phyloP scores from a whole-genome alignment of 2,113 vertebrate species.

The Polypterus senegalus region DNA sequence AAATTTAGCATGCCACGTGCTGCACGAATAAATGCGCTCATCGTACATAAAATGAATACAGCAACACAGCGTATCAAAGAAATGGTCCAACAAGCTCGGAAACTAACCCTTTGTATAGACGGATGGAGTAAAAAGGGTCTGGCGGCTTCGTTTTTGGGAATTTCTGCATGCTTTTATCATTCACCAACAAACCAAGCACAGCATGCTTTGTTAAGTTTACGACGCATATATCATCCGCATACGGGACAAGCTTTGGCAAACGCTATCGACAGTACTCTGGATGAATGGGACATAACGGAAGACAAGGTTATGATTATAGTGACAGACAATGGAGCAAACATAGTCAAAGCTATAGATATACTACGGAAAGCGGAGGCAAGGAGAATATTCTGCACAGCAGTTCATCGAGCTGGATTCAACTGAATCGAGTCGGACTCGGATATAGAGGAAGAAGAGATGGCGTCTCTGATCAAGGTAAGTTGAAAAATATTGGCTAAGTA shows the following conservation, averaged over 20 bases:
- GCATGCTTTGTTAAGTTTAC: conserved; percentile 9
- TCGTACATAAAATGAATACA: too few relatives aligned
- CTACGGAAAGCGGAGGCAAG: background rate
- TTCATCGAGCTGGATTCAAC: too few relatives aligned
- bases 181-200: conserved; percentile 3
- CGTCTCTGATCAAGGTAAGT: too few relatives aligned
- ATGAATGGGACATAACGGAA: conserved; percentile 7
- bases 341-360: conserved; percentile 5
- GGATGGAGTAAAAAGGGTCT: conserved; percentile 10
- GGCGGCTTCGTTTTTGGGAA: conserved; percentile 7
- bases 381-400: too few relatives aligned
- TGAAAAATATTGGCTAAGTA: too few relatives aligned
- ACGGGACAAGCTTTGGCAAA: conserved; percentile 9
- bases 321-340: conserved; percentile 12
- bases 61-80: too few relatives aligned
- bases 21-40: too few relatives aligned
- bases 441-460: too few relatives aligned
- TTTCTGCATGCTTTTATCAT: conserved; percentile 12
- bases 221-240: conserved; percentile 5
- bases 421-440: too few relatives aligned
- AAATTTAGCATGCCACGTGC: too few relatives aligned
- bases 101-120: conserved; percentile 5
- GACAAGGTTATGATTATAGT: conserved; percentile 13
- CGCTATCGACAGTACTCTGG: conserved; percentile 10
- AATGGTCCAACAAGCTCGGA: background rate